phyloP scores from a whole-genome alignment of 2,888 invertebrate species.

The Drosophila anceps region DNA sequence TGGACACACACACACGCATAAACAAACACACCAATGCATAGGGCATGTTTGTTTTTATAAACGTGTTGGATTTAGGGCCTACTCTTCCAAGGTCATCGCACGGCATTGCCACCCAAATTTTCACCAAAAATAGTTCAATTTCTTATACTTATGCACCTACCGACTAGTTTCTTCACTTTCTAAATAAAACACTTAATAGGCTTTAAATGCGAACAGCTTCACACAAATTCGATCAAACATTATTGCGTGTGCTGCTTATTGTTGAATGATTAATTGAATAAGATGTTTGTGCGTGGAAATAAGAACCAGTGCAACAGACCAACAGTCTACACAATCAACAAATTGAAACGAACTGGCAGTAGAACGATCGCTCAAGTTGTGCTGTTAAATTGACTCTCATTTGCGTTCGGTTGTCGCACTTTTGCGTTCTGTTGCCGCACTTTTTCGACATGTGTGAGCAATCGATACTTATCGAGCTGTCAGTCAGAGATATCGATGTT shows the following conservation, averaged over 20 bases:
- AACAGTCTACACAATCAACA: constrained; percentile 22
- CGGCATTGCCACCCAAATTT: constrained; percentile 62
- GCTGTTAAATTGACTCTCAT: constrained; percentile 13
- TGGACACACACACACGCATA: constrained; percentile 17
- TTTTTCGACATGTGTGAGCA: background rate
- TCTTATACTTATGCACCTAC: constrained; percentile 34
- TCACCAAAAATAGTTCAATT: constrained; percentile 33
- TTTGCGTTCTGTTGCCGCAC: constrained; percentile 22
- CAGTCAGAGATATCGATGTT: constrained; percentile 28
- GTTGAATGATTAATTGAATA: constrained; percentile 21
- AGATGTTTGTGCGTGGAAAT: constrained; percentile 20
- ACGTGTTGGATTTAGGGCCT: constrained; percentile 61
- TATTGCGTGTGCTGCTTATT: constrained; percentile 26
- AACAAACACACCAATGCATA: constrained; percentile 4
- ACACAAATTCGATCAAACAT: constrained; percentile 15
- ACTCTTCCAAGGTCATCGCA: constrained; percentile 73
- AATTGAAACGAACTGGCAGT: constrained; percentile 21
- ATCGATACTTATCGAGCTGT: constrained; percentile 17
- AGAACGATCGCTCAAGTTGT: constrained; percentile 32
- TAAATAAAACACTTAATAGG: constrained; percentile 5
- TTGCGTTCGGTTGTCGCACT: constrained; percentile 18
- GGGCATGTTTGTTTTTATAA: constrained; percentile 59
- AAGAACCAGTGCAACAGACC: constrained; percentile 30
- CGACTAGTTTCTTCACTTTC: constrained; percentile 29
- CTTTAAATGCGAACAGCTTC: constrained; percentile 14